These are phyloP conservation scores for Atlantisia rogersi DNA, from an alignment of 2,113 vertebrate species.

Conservation along the genomic window DNA sequence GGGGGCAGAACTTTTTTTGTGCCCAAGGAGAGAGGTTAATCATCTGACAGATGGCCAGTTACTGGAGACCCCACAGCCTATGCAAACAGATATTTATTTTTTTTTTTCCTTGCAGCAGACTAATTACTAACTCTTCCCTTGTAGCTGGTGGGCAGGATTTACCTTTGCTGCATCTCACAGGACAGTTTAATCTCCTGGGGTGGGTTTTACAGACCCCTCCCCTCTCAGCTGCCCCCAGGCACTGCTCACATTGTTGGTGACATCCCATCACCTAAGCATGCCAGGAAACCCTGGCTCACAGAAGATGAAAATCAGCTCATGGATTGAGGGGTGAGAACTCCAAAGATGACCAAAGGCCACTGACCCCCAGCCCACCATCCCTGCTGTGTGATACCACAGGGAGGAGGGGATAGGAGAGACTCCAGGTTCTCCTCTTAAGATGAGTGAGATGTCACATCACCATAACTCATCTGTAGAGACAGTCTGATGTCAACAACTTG, in stretches of 20 bases:
- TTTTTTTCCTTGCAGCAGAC: background rate
- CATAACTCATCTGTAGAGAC: rapidly evolving
- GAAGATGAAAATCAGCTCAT: background rate
- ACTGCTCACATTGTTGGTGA: rapidly evolving
- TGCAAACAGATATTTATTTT: background rate
- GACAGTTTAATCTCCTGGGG: background rate
- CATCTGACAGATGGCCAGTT: background rate
- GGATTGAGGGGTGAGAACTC: background rate
- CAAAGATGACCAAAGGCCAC: rapidly evolving
- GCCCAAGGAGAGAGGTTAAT: background rate
- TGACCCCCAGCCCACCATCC: background rate
- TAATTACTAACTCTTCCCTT: background rate
- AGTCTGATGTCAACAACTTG: background rate
- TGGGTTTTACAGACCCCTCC: background rate
- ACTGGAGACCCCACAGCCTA: background rate
- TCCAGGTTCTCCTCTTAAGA: background rate
- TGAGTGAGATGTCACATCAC: background rate
- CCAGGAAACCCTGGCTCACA: background rate
- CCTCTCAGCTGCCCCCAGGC: no score
- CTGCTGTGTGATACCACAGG: background rate
- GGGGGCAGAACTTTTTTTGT: background rate
- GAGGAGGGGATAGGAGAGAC: background rate
- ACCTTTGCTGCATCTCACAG: background rate
- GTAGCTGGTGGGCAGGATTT: background rate
- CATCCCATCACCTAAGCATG: background rate